Evolutionary conservation across 2,888 invertebrate species (phyloP).

Genomic region (Morpho achilles): DNA sequence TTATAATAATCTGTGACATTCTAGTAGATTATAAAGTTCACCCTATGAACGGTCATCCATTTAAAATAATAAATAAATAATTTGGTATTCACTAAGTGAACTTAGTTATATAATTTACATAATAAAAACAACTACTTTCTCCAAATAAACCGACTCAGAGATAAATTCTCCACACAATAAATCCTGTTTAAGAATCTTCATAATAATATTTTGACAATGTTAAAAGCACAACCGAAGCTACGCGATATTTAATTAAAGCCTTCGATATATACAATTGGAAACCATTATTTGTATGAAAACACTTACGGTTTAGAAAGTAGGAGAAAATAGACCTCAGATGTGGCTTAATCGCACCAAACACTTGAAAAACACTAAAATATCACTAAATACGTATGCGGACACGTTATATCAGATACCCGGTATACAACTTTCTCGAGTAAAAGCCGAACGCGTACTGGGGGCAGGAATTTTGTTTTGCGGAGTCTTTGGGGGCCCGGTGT

Average conservation of each 20-base stretch:
- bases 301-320: slow-evolving; percentile 21
- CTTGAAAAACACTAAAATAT: slow-evolving; percentile 15
- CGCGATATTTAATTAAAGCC: slow-evolving; percentile 17
- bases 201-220: slow-evolving; percentile 9
- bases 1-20: too few relatives aligned
- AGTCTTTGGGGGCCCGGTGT: slow-evolving; percentile 31
- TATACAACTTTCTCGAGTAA: slow-evolving; percentile 16
- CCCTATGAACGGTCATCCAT: too few relatives aligned
- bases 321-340: slow-evolving; percentile 7
- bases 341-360: slow-evolving; percentile 16
- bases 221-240: slow-evolving; percentile 11
- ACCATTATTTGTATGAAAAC: background rate
- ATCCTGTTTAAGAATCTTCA: background rate
- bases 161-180: background rate
- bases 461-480: slow-evolving; percentile 38
- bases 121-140: too few relatives aligned
- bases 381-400: slow-evolving; percentile 13
- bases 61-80: too few relatives aligned
- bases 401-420: background rate
- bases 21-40: too few relatives aligned
- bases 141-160: too few relatives aligned
- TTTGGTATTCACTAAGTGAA: too few relatives aligned
- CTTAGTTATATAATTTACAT: too few relatives aligned
- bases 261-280: slow-evolving; percentile 9
- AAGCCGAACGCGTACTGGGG: slow-evolving; percentile 36